Conservation (phyloP, 2,888 invertebrate species). For the Zygogramma bicolorata region DNA sequence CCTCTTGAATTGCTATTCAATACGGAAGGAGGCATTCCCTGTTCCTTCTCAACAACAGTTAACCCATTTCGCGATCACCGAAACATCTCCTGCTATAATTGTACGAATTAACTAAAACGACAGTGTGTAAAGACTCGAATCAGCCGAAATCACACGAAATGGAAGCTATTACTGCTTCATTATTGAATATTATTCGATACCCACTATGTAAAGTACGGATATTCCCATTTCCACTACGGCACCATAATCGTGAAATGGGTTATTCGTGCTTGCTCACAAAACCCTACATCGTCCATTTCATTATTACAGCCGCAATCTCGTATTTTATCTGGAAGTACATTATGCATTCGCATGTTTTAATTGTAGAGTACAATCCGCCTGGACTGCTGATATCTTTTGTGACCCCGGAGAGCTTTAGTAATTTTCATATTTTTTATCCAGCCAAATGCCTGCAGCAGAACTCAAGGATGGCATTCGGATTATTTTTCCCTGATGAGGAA, state of each 20-base stretch:
- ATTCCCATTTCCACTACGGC: background rate
- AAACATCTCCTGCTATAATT: background rate
- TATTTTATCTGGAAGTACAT: background rate
- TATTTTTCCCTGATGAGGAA: too few relatives aligned
- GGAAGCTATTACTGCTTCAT: background rate
- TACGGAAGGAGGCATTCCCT: too few relatives aligned
- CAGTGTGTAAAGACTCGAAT: background rate
- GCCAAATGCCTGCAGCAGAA: too few relatives aligned
- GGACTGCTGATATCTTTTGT: background rate
- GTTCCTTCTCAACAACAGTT: too few relatives aligned
- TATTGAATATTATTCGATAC: background rate
- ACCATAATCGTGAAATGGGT: background rate
- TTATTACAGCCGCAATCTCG: background rate
- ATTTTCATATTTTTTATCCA: too few relatives aligned
- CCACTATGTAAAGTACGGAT: background rate
- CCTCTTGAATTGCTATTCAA: too few relatives aligned
- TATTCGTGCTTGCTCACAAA: background rate
- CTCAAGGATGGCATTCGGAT: too few relatives aligned
- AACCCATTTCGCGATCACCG: background rate
- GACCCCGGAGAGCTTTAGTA: background rate
- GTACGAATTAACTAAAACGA: background rate
- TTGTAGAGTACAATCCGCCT: background rate
- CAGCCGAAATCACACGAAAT: background rate
- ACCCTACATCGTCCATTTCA: background rate
- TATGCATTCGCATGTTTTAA: background rate